Percentiles rank a stretch among this genome's conserved stretches.
Conservation (phyloP, 2,797 vertebrate genomes). For the Myotis vivesi region DNA sequence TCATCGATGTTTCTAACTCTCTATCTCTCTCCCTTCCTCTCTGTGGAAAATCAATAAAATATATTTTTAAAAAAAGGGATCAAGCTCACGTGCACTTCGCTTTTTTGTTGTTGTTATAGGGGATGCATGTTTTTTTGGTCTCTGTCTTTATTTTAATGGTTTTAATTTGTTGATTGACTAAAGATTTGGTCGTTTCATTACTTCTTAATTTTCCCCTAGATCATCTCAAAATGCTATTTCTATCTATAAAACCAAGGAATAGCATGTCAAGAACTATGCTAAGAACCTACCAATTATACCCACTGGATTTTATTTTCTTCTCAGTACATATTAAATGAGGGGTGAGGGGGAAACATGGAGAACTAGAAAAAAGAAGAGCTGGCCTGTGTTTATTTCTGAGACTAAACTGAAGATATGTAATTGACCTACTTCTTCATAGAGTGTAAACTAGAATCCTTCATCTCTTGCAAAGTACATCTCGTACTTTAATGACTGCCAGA, state of each 20-base stretch:
- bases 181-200: slow-evolving; percentile 32
- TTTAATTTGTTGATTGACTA: slow-evolving; percentile 44
- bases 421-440: slow-evolving; percentile 24
- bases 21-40: too few relatives aligned
- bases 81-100: neutral
- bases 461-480: neutral
- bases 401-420: neutral
- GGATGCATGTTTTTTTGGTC: neutral
- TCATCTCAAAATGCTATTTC: slow-evolving; percentile 5
- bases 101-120: neutral
- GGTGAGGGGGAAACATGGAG: neutral
- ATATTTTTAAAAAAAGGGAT: too few relatives aligned
- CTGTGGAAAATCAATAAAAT: too few relatives aligned
- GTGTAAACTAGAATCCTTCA: neutral
- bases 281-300: neutral
- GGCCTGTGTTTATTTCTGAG: slow-evolving; percentile 11
- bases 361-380: neutral
- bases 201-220: neutral
- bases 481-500: slow-evolving; percentile 27
- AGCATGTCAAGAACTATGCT: slow-evolving; percentile 10
- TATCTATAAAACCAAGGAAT: slow-evolving; percentile 7
- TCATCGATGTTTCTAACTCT: too few relatives aligned
- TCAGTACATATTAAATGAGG: neutral
- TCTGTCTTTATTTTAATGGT: neutral
- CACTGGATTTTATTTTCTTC: slow-evolving; percentile 15